Evolutionary conservation across 2,113 vertebrate genomes (phyloP).

Genomic region (Hoplias malabaricus): DNA sequence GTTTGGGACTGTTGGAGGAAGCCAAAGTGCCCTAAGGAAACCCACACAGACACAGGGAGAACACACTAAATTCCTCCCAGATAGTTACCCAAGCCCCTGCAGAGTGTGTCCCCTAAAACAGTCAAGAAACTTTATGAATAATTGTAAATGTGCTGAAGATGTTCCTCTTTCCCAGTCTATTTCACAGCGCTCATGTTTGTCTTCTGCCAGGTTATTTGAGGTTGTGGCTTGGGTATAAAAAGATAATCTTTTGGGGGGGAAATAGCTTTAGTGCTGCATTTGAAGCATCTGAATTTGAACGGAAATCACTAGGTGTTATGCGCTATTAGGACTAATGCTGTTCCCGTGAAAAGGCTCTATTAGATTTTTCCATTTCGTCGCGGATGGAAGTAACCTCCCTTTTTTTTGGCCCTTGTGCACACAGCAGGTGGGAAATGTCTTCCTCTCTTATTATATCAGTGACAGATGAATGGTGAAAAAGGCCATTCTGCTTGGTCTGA

Average conservation of each 20-base stretch:
- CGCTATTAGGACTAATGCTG: not conserved
- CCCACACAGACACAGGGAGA: no score
- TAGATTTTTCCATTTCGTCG: not conserved
- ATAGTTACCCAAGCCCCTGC: no score
- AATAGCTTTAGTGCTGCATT: not conserved
- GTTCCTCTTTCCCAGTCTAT: not conserved
- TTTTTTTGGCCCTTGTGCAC: not conserved
- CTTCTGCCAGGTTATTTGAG: not conserved
- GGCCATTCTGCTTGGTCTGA: not conserved
- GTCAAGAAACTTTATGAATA: no score
- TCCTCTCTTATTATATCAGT: not conserved
- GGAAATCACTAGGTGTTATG: not conserved
- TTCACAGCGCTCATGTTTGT: not conserved
- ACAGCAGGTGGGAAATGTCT: not conserved
- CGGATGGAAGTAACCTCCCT: not conserved
- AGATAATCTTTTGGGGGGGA: not conserved
- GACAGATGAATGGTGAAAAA: not conserved
- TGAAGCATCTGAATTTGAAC: not conserved
- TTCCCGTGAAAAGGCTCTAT: not conserved
- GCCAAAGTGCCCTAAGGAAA: no score
- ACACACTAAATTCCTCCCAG: no score
- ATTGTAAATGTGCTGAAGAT: no score
- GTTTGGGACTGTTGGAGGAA: no score
- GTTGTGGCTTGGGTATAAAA: not conserved
- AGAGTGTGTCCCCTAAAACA: no score